Evolutionary conservation across 2,888 invertebrate species (phyloP).

Genomic region (Diplolepis rosae): DNA sequence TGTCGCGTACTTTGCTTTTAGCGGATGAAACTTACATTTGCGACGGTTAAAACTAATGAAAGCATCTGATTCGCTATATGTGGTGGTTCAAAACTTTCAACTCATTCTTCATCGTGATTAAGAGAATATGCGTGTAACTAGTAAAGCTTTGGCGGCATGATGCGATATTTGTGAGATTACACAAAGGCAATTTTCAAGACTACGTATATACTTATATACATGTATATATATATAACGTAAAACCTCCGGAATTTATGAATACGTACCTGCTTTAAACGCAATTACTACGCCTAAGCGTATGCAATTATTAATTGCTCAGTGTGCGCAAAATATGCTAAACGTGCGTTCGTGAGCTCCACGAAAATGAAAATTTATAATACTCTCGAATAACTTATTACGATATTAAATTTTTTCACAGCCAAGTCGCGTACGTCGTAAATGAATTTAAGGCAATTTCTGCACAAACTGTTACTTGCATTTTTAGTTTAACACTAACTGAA

Average conservation of each 20-base stretch:
- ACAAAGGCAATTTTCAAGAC: constrained; percentile 12
- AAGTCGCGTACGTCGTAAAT: not conserved
- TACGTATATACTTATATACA: not conserved
- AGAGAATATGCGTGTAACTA: constrained; percentile 21
- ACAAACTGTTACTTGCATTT: not conserved
- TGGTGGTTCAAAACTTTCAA: constrained; percentile 33
- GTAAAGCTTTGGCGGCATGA: constrained; percentile 14
- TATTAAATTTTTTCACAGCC: constrained; percentile 3
- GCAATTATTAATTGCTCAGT: constrained; percentile 20
- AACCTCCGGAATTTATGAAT: constrained; percentile 14
- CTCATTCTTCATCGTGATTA: constrained; percentile 26
- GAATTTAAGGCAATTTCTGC: not conserved
- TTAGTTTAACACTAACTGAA: too few relatives aligned
- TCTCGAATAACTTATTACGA: not conserved
- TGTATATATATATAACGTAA: not conserved
- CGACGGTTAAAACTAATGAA: constrained; percentile 42
- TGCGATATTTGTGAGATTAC: constrained; percentile 25
- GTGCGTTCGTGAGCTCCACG: not conserved
- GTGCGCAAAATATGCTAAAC: constrained; percentile 1
- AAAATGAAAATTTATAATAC: constrained; percentile 17
- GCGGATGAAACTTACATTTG: constrained; percentile 36
- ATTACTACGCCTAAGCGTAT: constrained; percentile 21
- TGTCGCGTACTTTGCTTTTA: constrained; percentile 39
- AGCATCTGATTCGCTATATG: constrained; percentile 15
- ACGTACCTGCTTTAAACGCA: not conserved